phyloP scores from a whole-genome alignment of 92 coral and sea anemone genomes.

The Ricordea florida region DNA sequence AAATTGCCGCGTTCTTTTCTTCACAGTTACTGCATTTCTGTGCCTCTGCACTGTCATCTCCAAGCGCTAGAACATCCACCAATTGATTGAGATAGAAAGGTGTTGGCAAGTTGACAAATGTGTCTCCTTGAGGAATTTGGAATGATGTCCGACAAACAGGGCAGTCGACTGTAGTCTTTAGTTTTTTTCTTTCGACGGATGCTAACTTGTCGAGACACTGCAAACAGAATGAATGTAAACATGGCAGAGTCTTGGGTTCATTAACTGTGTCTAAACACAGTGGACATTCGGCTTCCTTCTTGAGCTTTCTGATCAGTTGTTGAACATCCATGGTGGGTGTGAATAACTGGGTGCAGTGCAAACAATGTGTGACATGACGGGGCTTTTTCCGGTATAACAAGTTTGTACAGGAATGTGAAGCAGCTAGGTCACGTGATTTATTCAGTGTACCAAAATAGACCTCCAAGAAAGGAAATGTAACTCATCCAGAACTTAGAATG shows the following conservation, averaged over 20 bases:
- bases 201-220: conserved; percentile 12
- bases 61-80: conserved; percentile 11
- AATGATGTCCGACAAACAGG: conserved; percentile 5
- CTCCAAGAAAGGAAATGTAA: too few species aligned
- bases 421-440: too few species aligned
- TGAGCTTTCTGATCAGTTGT: not conserved
- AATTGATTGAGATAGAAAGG: conserved; percentile 20
- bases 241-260: conserved; percentile 11
- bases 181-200: not conserved
- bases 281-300: conserved; percentile 12
- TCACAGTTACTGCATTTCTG: conserved; percentile 21
- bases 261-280: conserved; percentile 10
- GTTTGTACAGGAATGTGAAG: too few species aligned
- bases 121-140: not conserved
- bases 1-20: conserved; percentile 1
- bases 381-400: too few species aligned
- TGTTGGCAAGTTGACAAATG: not conserved
- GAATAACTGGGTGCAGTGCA: too few species aligned
- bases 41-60: conserved; percentile 7
- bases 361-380: too few species aligned
- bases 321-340: conserved; percentile 9
- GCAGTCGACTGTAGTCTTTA: not conserved
- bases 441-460: too few species aligned
- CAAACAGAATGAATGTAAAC: conserved; percentile 1
- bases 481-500: too few species aligned